phyloP scores from a whole-genome alignment of 1,140 invertebrate species.

The Pogonomyrmex californicus region DNA sequence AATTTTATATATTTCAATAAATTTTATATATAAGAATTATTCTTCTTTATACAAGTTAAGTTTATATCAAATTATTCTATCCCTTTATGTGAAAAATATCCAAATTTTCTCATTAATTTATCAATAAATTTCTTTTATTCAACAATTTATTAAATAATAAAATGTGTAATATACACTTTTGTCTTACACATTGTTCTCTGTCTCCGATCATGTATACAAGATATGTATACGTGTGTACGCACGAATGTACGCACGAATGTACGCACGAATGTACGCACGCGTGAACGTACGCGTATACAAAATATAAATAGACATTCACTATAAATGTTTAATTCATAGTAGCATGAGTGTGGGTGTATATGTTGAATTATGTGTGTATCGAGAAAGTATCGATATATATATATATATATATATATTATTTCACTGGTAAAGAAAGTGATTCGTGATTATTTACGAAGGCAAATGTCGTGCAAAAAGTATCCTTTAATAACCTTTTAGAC shows the following conservation, averaged over 20 bases:
- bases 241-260: too few species aligned
- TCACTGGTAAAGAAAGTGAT: background rate
- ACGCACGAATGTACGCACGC: too few species aligned
- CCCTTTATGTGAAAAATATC: background rate
- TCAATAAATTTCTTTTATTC: background rate
- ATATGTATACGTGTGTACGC: too few species aligned
- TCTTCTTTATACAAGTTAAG: background rate
- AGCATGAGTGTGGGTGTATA: background rate
- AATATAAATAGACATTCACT: too few species aligned
- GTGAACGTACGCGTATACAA: too few species aligned
- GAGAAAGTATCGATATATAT: background rate
- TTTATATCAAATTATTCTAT: background rate
- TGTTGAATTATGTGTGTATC: background rate
- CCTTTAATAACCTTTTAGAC: background rate
- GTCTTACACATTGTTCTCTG: background rate
- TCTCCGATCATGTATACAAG: background rate
- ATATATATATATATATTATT: slow-evolving; percentile 22
- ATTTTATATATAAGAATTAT: background rate
- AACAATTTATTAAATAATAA: background rate
- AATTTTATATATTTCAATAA: background rate
- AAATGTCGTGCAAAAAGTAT: background rate
- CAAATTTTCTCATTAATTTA: background rate
- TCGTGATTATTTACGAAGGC: background rate
- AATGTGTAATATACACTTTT: background rate
- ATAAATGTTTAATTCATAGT: too few species aligned